Percentiles rank a stretch among this genome's conserved stretches.
Conservation (phyloP, 2,113 vertebrate genomes). For the Sturnus vulgaris region DNA sequence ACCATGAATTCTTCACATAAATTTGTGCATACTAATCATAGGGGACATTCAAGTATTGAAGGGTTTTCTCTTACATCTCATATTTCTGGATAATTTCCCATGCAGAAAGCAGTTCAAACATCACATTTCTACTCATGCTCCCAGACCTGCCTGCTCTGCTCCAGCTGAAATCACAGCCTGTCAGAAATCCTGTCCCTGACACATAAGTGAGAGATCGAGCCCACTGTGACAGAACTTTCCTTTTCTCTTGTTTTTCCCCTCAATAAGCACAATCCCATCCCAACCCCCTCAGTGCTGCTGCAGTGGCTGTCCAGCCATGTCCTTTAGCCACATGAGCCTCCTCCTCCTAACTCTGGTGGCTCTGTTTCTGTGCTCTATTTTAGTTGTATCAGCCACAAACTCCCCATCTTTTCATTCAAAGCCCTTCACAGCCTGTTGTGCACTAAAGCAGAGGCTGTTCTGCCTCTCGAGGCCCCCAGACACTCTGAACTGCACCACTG, state of each 20-base stretch:
- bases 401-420: not conserved
- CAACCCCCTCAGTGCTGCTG: not conserved
- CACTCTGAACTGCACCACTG: not conserved
- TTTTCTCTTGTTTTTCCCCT: not conserved
- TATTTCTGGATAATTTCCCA: not conserved
- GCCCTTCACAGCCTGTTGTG: not conserved
- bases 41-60: not conserved
- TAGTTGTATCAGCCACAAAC: not conserved
- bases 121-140: not conserved
- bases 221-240: not conserved
- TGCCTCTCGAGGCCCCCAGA: not conserved
- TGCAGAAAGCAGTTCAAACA: not conserved
- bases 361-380: not conserved
- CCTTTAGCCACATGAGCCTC: not conserved
- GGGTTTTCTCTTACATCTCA: not conserved
- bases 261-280: not conserved
- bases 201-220: rapidly evolving
- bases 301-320: not conserved
- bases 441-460: not conserved
- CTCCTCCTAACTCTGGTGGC: not conserved
- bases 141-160: not conserved
- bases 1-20: not conserved
- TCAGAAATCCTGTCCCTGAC: not conserved
- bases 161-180: not conserved
- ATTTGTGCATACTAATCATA: not conserved